Evolutionary conservation across 2,888 invertebrate genomes (phyloP).

Genomic region (Aleiodes alternator): DNA sequence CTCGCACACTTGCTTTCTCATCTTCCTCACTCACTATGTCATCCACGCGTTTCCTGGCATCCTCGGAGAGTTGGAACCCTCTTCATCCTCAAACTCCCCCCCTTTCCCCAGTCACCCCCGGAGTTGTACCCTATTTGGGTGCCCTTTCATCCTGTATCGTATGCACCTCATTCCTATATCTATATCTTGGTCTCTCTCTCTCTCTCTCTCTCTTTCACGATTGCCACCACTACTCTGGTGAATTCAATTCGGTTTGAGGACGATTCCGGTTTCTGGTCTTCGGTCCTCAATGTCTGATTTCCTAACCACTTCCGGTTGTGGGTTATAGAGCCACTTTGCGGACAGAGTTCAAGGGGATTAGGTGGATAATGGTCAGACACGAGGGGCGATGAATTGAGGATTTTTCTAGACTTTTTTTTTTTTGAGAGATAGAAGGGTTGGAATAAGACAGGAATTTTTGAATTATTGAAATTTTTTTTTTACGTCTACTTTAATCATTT

Average conservation of each 20-base stretch:
- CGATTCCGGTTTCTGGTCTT: constrained; percentile 92
- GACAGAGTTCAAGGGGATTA: constrained; percentile 12
- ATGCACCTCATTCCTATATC: too few relatives aligned
- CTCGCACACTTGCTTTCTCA: not conserved
- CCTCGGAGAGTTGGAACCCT: constrained; percentile 29
- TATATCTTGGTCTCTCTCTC: not conserved
- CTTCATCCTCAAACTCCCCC: constrained; percentile 31
- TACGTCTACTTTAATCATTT: not conserved
- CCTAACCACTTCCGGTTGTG: constrained; percentile 37
- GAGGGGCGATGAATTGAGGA: constrained; percentile 34
- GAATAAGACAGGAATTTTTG: not conserved
- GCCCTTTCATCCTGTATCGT: constrained; percentile 41
- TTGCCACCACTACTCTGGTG: constrained; percentile 80
- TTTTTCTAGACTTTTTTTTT: not conserved
- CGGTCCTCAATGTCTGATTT: constrained; percentile 77
- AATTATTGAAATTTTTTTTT: not conserved
- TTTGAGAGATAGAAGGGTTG: not conserved
- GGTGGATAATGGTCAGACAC: constrained; percentile 10
- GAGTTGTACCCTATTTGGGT: constrained; percentile 13
- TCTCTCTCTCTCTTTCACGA: not conserved
- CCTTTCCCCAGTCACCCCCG: not conserved
- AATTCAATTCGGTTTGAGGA: constrained; percentile 89
- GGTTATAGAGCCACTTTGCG: constrained; percentile 35
- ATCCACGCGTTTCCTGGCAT: constrained; percentile 47
- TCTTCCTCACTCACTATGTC: constrained; percentile 46